Percentiles rank a stretch among this genome's conserved stretches.
These are phyloP conservation scores for Entomyzon cyanotis DNA, from an alignment of 2,113 vertebrate genomes.

Conservation along the genomic window DNA sequence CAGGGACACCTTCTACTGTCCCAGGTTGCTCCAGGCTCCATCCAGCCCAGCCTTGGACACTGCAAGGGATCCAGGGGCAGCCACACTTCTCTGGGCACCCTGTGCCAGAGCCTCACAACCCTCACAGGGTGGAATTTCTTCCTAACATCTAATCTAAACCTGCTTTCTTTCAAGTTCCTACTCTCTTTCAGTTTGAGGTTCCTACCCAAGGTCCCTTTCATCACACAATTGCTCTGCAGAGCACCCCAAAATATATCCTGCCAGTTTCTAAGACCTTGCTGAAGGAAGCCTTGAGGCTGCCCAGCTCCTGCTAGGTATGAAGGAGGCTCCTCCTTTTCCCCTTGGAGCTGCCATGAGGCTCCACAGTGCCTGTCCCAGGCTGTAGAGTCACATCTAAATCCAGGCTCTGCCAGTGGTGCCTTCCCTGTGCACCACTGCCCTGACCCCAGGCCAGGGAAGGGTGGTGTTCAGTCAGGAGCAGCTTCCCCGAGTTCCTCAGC, in stretches of 20 bases:
- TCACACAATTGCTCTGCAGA: background rate
- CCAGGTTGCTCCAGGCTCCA: rapidly evolving
- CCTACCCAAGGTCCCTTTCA: background rate
- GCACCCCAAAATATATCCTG: background rate
- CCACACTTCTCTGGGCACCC: background rate
- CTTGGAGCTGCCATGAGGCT: background rate
- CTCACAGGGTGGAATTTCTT: background rate
- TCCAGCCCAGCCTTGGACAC: background rate
- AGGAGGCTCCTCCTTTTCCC: background rate
- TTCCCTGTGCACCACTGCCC: background rate
- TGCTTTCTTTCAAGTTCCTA: background rate
- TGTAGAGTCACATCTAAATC: background rate
- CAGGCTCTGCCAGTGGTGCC: background rate
- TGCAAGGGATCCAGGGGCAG: background rate
- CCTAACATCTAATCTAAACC: background rate
- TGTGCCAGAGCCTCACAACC: background rate
- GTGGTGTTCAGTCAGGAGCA: background rate
- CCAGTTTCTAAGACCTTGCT: background rate
- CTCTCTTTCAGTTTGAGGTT: background rate
- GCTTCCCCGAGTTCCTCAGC: background rate
- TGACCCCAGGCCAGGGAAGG: background rate
- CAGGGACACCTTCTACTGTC: background rate
- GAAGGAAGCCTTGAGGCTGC: background rate
- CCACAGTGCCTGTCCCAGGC: background rate
- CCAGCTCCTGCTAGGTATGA: background rate